Base-by-base conservation (phyloP, 2,113 vertebrate genomes). In the Monopterus albus region DNA sequence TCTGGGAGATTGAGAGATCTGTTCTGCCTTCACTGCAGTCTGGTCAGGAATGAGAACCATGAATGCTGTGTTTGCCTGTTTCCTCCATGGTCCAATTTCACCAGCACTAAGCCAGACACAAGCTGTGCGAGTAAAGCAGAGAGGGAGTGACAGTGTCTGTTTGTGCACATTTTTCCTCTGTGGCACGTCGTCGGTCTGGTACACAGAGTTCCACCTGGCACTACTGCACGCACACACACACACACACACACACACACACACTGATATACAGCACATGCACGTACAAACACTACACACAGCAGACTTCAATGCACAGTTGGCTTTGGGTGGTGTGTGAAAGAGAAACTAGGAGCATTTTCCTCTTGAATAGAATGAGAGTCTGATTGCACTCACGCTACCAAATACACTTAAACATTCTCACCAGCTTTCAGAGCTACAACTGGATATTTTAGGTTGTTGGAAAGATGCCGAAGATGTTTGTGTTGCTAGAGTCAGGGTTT, bases 151-250 rank as follows among this genome's bases (percentile, higher is more conserved):
- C 6, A 39, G 43, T 23, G 83, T 31, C 33, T 71, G 72, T 84
- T 78, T 71, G 65, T 71, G 76, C 72, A 84, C 69, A 50, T 82
- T 70, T 49, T 72, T n/a, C 51, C 77, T 78, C 65, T 52, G 55
- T 64, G 71, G 77, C 63, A 52, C 29, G 18, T 72, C 15, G 53
- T 56, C 40, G 36, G 82, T 55, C 56, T 66, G 65, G 63, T 84
- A 78, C 84, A 63, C 68, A 69, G 49, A 83, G 63, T 72, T 75
- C 78, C 81, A 85, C 80, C 80, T 87, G 82, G 77, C 77, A 60
- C 33, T 36, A 28, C 71, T 66, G 76, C 71, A 79, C 49, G 52
- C 66, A 38, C 78, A 70, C 51, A 40, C 8, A 38, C 3, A 23
- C 3, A 66, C 7, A 56, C 2, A 18, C 15, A 39, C 56, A 51